Evolutionary conservation across 2,888 invertebrate species (phyloP), one percentile per base, ranked within the genome.

Genomic region (Fabriciana adippe): DNA sequence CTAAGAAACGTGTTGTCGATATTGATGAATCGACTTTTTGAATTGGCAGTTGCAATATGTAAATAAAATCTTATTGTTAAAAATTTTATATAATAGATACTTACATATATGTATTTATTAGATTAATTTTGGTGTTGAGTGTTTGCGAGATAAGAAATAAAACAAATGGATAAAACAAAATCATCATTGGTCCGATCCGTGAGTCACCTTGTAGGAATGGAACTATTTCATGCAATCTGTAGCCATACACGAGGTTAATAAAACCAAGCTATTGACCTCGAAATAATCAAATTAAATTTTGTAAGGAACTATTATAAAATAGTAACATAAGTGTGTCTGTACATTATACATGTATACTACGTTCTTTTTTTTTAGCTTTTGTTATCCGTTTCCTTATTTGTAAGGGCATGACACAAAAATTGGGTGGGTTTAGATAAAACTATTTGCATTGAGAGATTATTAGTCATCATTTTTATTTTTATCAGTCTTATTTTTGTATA

Each of bases 191-290:
- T 31, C 59, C 26, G 55, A 26, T 54, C 50, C 47, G 45, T 66
- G 66, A 66, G 47, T 66, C 66, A 66, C 50, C 41, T 35, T 35
- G 55, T 50, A 61, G 66, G 55, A 60, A 66, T 66, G 60, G 55
- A 55, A 61, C 54, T 61, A 66, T 66, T 60, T 66, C 59, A 60
- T 60, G 60, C 53, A 65, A 5, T 57, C 50, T 65, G 57, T 65
- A 57, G 54, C 45, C 51, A 45, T 59, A 59, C 26, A 59, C 53
- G 53, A 26, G 15, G 54, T 48, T 59, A 59, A 59, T 59, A 59
- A 59, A 65, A 65, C 59, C 59, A 53, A 59, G 57, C 59, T 65
- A 65, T 65, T 59, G 65, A 59, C 65, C 59, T 65, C 65, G 65
- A 65, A 53, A 54, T 57, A 65, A 53, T 65, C 47, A 47, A 64